Conservation (phyloP, 64 coral and sea anemone genomes). For the Anthopleura sola region DNA sequence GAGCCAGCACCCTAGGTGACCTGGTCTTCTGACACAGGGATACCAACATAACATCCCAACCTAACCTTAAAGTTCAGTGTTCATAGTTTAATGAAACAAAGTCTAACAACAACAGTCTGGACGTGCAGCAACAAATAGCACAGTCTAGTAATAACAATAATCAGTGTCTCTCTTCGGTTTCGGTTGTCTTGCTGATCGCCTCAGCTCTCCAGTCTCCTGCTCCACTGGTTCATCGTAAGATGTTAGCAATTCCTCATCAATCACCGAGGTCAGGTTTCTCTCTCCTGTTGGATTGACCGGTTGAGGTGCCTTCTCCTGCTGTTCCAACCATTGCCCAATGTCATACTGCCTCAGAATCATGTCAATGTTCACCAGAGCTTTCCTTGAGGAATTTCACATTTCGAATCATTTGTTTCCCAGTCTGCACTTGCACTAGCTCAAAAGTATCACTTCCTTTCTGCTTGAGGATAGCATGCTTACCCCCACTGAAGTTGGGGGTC, state of each 20-base stretch:
- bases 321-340: neutral
- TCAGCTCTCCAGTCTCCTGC: no score
- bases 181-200: conserved; percentile 21
- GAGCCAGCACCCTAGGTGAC: no score
- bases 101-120: no score
- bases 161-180: conserved; percentile 12
- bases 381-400: conserved; percentile 52
- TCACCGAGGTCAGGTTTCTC: no score
- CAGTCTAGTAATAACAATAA: conserved; percentile 2
- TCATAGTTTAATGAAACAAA: no score
- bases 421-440: conserved; percentile 28
- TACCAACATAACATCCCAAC: no score
- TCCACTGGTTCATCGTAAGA: no score
- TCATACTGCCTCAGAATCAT: conserved; percentile 12
- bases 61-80: no score
- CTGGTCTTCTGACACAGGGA: no score
- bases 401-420: conserved; percentile 31
- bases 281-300: neutral
- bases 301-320: neutral
- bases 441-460: conserved; percentile 42
- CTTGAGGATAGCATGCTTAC: conserved; percentile 33
- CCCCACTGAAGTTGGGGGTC: conserved; percentile 14
- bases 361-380: neutral
- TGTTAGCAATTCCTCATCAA: no score
- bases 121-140: no score